Evolutionary conservation across 2,113 vertebrate genomes (phyloP).

Genomic region (Sisor rabdophorus): DNA sequence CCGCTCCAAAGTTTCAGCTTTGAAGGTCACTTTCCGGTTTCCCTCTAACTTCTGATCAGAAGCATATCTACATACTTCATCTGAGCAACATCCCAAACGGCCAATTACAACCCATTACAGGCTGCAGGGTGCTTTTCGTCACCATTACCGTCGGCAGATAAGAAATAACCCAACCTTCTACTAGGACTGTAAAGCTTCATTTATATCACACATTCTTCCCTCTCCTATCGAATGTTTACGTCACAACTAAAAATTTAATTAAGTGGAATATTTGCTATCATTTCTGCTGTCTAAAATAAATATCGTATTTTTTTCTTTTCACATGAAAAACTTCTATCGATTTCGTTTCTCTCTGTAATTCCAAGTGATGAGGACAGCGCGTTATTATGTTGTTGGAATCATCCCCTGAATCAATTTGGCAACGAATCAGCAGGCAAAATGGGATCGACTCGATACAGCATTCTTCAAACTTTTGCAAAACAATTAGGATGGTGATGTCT

Average conservation of each 20-base stretch:
- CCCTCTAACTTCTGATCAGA: conserved; percentile 32
- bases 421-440: conserved; percentile 47
- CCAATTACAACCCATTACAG: conserved; percentile 63
- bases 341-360: conserved; percentile 52
- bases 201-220: conserved; percentile 42
- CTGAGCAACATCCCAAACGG: conserved; percentile 48
- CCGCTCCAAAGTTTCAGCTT: conserved; percentile 64
- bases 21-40: conserved; percentile 47
- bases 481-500: conserved; percentile 34
- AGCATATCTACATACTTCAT: conserved; percentile 45
- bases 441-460: conserved; percentile 33
- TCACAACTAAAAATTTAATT: conserved; percentile 58
- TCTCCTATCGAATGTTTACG: conserved; percentile 39
- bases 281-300: conserved; percentile 1
- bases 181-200: conserved; percentile 38
- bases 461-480: conserved; percentile 32
- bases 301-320: conserved; percentile 23
- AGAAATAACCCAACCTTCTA: conserved; percentile 53
- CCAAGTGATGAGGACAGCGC: conserved; percentile 44
- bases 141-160: conserved; percentile 54
- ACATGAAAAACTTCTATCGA: conserved; percentile 30
- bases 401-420: conserved; percentile 51
- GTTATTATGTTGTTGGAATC: conserved; percentile 54
- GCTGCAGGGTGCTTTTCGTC: conserved; percentile 54
- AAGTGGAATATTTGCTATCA: conserved; percentile 52